These are phyloP conservation scores for Pteronotus mesoamericanus DNA, from an alignment of 2,797 vertebrate species.

Conservation along the genomic window DNA sequence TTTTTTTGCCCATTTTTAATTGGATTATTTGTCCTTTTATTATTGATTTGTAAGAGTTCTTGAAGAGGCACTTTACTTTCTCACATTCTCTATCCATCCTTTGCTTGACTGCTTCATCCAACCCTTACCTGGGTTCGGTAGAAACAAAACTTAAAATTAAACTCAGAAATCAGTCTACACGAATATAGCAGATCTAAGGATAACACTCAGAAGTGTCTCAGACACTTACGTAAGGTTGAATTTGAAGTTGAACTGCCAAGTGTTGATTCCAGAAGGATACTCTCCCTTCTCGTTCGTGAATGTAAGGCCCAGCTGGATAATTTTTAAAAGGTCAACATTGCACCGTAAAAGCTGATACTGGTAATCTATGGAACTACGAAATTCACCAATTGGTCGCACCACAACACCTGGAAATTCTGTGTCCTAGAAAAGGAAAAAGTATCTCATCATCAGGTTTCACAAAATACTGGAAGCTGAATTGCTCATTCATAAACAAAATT, in stretches of 20 bases:
- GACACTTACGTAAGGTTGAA: constrained; percentile 96
- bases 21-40: not conserved
- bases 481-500: not conserved
- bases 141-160: constrained; percentile 11
- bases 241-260: constrained; percentile 99
- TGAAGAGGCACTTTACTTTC: not conserved
- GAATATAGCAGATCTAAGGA: not conserved
- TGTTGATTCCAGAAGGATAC: constrained; percentile 94
- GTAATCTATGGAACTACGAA: constrained; percentile 97
- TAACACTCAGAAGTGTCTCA: not conserved
- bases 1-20: not conserved
- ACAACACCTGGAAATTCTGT: constrained; percentile 98
- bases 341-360: constrained; percentile 98
- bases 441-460: not conserved
- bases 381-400: constrained; percentile 96
- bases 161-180: not conserved
- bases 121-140: not conserved
- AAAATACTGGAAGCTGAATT: not conserved
- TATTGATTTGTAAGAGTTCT: not conserved
- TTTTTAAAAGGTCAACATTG: constrained; percentile 97
- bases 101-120: not conserved
- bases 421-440: constrained; percentile 86
- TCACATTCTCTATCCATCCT: not conserved
- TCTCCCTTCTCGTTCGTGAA: constrained; percentile 98
- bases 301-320: constrained; percentile 97